Evolutionary conservation across 1,140 invertebrate species (phyloP).

Genomic region (Leptopilina clavipes): DNA sequence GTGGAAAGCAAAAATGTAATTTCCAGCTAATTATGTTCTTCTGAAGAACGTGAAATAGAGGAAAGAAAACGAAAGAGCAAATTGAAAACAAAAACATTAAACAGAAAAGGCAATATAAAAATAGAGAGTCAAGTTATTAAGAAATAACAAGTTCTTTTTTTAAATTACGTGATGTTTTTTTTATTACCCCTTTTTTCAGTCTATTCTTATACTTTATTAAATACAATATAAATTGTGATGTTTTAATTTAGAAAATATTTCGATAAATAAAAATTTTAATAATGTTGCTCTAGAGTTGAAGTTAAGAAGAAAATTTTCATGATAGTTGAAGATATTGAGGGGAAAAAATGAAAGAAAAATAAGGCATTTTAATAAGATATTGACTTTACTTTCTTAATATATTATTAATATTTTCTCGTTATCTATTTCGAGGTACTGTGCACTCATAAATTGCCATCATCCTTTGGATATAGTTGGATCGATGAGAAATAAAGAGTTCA

Average conservation of each 20-base stretch:
- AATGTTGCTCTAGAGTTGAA: background rate
- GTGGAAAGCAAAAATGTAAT: no score
- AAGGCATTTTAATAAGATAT: background rate
- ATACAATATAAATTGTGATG: background rate
- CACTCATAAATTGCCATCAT: slow-evolving; percentile 11
- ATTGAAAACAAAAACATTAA: no score
- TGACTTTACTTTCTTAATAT: background rate
- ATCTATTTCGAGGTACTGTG: background rate
- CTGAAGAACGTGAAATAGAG: no score
- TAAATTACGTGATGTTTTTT: no score
- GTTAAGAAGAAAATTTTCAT: background rate
- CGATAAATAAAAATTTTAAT: background rate
- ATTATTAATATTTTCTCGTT: slow-evolving; percentile 10
- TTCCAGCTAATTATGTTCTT: no score
- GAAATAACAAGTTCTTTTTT: no score
- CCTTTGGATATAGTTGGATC: background rate
- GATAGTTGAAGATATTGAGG: background rate
- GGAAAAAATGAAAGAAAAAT: background rate
- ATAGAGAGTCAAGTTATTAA: no score
- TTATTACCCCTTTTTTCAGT: no score
- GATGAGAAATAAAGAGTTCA: slow-evolving; percentile 9
- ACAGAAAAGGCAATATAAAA: no score
- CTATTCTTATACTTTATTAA: background rate
- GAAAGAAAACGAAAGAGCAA: no score
- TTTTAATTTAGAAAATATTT: background rate